Evolutionary conservation across 2,113 vertebrate genomes (phyloP).

Genomic region (Ailurus styani): DNA sequence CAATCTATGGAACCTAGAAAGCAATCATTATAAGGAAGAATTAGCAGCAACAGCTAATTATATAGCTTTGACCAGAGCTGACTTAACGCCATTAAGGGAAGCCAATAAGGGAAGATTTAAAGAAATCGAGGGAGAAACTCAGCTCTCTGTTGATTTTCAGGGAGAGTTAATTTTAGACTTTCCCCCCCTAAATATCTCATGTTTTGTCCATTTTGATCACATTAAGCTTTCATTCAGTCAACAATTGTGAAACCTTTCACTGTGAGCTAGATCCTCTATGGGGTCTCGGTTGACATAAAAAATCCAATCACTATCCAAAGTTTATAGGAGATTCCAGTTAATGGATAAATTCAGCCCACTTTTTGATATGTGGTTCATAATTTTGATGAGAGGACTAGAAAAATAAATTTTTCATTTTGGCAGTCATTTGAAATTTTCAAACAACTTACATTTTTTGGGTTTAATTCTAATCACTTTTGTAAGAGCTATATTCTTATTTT

Average conservation of each 20-base stretch:
- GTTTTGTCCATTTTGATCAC: background rate
- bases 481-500: background rate
- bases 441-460: background rate
- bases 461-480: background rate
- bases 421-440: background rate
- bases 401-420: background rate
- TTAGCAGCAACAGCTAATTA: background rate
- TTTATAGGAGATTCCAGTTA: background rate
- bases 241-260: background rate
- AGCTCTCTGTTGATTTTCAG: background rate
- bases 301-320: background rate
- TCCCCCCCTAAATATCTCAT: background rate
- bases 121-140: background rate
- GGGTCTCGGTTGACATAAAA: background rate
- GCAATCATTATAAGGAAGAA: constrained; percentile 43
- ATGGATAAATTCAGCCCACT: background rate
- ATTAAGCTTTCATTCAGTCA: background rate
- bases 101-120: background rate
- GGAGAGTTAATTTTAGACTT: background rate
- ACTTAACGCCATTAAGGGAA: background rate
- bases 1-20: constrained; percentile 89
- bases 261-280: background rate
- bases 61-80: background rate
- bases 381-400: background rate
- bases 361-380: background rate